These are phyloP conservation scores for Pagrus major DNA, from an alignment of 2,113 vertebrate species.

Conservation along the genomic window DNA sequence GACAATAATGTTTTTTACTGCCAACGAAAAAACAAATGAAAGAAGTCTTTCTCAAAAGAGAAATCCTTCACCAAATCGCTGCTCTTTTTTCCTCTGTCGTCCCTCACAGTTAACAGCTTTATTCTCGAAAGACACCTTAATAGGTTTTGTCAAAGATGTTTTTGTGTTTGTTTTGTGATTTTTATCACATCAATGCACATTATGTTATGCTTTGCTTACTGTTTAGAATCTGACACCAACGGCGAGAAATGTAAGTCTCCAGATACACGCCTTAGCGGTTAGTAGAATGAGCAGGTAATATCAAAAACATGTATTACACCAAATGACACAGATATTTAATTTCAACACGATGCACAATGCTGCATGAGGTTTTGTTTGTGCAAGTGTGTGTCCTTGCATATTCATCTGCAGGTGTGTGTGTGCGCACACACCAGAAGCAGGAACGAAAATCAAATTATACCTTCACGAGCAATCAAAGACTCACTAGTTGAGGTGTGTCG, in stretches of 20 bases:
- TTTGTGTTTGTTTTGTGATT: slow-evolving; percentile 14
- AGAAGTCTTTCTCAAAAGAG: slow-evolving; percentile 17
- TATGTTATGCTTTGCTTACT: slow-evolving; percentile 14
- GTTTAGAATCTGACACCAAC: slow-evolving; percentile 15
- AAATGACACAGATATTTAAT: background rate
- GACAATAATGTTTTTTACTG: slow-evolving; percentile 52
- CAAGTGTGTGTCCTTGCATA: background rate
- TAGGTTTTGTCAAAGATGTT: slow-evolving; percentile 7
- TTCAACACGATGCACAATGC: background rate
- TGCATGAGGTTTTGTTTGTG: background rate
- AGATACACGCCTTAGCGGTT: background rate
- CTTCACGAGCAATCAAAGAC: slow-evolving; percentile 36
- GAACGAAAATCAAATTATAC: slow-evolving; percentile 41
- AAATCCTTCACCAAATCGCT: slow-evolving; percentile 24
- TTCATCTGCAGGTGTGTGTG: slow-evolving; percentile 6
- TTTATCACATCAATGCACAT: slow-evolving; percentile 9
- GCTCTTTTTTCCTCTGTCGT: slow-evolving; percentile 10
- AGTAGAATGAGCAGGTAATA: background rate
- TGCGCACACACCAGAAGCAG: background rate
- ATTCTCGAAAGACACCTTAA: slow-evolving; percentile 39
- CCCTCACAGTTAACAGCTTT: slow-evolving; percentile 29
- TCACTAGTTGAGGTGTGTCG: slow-evolving; percentile 41
- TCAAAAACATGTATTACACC: background rate
- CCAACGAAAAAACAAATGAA: slow-evolving; percentile 51
- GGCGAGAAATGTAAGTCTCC: background rate